Conservation (phyloP, 2,888 invertebrate species). For the Polymixis lichenea region DNA sequence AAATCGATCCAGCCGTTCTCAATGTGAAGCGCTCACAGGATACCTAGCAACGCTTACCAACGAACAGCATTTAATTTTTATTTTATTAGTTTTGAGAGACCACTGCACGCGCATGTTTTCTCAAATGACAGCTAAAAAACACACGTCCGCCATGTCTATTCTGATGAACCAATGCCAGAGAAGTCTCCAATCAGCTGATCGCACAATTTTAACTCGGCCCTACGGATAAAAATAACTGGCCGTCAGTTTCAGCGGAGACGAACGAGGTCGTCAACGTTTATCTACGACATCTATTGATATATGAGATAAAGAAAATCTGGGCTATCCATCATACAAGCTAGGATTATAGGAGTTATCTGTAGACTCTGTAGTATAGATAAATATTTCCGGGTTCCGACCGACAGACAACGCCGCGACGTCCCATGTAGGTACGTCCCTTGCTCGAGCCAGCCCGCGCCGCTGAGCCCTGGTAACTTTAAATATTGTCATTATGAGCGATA, state of each 20-base stretch:
- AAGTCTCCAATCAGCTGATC: conserved; percentile 45
- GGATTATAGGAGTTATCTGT: conserved; percentile 16
- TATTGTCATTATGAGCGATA: too few relatives aligned
- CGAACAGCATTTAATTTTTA: too few relatives aligned
- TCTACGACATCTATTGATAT: conserved; percentile 12
- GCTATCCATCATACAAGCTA: conserved; percentile 23
- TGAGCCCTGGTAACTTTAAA: too few relatives aligned
- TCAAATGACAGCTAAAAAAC: background rate
- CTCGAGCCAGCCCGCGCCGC: too few relatives aligned
- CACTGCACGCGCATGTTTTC: background rate
- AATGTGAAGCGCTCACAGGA: too few relatives aligned
- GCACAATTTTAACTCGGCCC: conserved; percentile 24
- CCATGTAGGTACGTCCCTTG: too few relatives aligned
- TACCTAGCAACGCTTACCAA: too few relatives aligned
- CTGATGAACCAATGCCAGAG: background rate
- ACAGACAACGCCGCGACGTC: too few relatives aligned
- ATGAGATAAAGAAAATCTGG: conserved; percentile 27
- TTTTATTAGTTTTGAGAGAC: background rate
- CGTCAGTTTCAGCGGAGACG: conserved; percentile 32
- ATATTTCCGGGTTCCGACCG: too few relatives aligned
- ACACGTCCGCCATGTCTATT: background rate
- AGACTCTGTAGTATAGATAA: background rate
- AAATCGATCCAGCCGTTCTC: too few relatives aligned
- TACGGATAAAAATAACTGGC: conserved; percentile 42
- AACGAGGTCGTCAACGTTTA: conserved; percentile 14